Base-by-base conservation (phyloP, 2,113 vertebrate genomes). In the Pelmatolapia mariae region DNA sequence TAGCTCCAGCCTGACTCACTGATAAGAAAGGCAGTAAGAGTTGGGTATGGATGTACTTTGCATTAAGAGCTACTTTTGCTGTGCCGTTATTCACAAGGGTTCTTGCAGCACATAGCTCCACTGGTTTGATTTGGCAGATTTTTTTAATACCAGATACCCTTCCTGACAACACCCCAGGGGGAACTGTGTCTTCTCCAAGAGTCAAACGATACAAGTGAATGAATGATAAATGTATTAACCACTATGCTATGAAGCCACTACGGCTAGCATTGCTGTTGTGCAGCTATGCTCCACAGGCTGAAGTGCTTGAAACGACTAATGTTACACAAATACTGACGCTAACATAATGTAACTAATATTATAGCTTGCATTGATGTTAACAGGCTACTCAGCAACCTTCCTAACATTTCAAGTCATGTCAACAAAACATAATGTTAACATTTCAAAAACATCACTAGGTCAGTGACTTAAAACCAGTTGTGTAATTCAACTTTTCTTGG, bases 401-500 rank as follows among this genome's bases (percentile, higher is more conserved):
- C 19, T 22, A 40, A 68, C 19, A 68, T 40, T 40, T 68, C 0
- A 40, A 13, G 10, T 66, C 31, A n/a, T 36, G 18, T 66, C 31
- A 68, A 68, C 31, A 63, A 63, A 63, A 36, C 1, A 68, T 0
- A 68, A 40, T 68, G 33, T 22, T 68, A 68, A 68, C 7, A 40
- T 68, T 40, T 68, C 33, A 68, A 68, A 68, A 12, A 13, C 33
- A 68, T 38, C 61, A 19, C 61, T 22, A 40, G 10, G 10, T 68
- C 19, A 22, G 63, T 68, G 7, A 0, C 11, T 13, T 66, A n/a
- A 38, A 68, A 22, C 0, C 63, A 66, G 4, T 36, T 22, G 19
- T 22, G 33, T 22, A 1, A 68, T 40, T 68, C 63, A 16, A 43
- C 66, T 73, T 8, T 2, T 24, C 36, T 71, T 43, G 36, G 36